phyloP scores from a whole-genome alignment of 2,888 invertebrate species.

The Neoaliturus tenellus region DNA sequence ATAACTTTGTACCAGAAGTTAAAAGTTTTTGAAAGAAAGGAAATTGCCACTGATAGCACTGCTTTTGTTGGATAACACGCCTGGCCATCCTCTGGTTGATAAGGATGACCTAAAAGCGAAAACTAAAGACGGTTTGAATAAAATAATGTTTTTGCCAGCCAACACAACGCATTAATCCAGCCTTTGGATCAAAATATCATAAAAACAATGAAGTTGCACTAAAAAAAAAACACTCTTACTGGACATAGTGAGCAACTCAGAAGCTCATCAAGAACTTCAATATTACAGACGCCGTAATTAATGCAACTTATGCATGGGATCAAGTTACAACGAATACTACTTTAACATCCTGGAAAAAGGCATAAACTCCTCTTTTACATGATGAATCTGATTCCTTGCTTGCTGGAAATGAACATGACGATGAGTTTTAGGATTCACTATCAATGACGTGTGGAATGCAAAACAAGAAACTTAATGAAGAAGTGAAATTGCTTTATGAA shows the following conservation, averaged over 20 bases:
- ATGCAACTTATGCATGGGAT: neutral
- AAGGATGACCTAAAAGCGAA: no score
- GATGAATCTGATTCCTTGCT: no score
- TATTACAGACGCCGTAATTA: neutral
- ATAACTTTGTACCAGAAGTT: neutral
- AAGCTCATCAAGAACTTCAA: neutral
- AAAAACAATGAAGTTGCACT: neutral
- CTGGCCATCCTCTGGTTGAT: no score
- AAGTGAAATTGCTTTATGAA: no score
- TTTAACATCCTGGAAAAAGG: neutral
- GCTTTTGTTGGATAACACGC: neutral
- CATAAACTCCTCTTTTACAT: neutral
- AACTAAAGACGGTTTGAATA: neutral
- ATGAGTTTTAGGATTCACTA: no score
- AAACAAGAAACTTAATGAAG: no score
- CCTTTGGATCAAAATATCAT: conserved; percentile 8
- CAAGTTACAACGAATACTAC: neutral
- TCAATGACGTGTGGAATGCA: no score
- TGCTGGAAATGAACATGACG: no score
- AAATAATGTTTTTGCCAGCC: neutral
- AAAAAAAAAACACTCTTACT: neutral
- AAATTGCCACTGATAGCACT: neutral
- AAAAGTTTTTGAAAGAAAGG: neutral
- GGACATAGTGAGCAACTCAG: neutral
- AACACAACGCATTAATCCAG: neutral